Percentiles rank a stretch among this genome's conserved stretches.
phyloP scores from a whole-genome alignment of 1,140 invertebrate genomes.

The Lutraria rhynchaena region DNA sequence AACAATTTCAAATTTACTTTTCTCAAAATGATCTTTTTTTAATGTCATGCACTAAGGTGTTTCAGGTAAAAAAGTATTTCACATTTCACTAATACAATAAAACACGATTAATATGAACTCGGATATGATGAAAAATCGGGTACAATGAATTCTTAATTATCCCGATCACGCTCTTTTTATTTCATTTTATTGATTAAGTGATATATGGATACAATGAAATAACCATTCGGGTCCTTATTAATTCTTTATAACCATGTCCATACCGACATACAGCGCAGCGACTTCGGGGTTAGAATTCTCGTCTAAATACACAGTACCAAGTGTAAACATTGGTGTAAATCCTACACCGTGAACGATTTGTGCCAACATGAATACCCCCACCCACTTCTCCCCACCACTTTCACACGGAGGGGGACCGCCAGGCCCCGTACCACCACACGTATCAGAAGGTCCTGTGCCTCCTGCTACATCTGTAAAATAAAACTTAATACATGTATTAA shows the following conservation, averaged over 20 bases:
- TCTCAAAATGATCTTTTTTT: neutral
- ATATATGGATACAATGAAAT: too few relatives aligned
- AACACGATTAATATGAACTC: neutral
- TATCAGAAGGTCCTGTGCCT: slow-evolving; percentile 21
- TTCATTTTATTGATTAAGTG: too few relatives aligned
- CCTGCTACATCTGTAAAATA: too few relatives aligned
- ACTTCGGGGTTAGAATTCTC: slow-evolving; percentile 63
- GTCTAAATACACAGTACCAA: slow-evolving; percentile 70
- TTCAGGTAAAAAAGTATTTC: too few relatives aligned
- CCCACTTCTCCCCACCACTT: slow-evolving; percentile 56
- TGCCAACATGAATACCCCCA: slow-evolving; percentile 65
- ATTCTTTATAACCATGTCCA: neutral
- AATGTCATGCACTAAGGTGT: neutral
- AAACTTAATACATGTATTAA: too few relatives aligned
- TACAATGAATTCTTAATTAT: too few relatives aligned
- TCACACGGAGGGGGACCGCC: slow-evolving; percentile 45
- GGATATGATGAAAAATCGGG: neutral
- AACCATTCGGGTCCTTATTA: too few relatives aligned
- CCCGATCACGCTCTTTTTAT: too few relatives aligned
- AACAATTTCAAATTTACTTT: too few relatives aligned
- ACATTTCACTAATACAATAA: neutral
- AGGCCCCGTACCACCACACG: slow-evolving; percentile 23
- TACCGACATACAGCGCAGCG: slow-evolving; percentile 69
- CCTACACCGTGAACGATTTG: slow-evolving; percentile 70
- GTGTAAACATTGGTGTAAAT: slow-evolving; percentile 70